These are phyloP conservation scores for Buphagus erythrorhynchus DNA, from an alignment of 2,797 vertebrate genomes.

Conservation along the genomic window DNA sequence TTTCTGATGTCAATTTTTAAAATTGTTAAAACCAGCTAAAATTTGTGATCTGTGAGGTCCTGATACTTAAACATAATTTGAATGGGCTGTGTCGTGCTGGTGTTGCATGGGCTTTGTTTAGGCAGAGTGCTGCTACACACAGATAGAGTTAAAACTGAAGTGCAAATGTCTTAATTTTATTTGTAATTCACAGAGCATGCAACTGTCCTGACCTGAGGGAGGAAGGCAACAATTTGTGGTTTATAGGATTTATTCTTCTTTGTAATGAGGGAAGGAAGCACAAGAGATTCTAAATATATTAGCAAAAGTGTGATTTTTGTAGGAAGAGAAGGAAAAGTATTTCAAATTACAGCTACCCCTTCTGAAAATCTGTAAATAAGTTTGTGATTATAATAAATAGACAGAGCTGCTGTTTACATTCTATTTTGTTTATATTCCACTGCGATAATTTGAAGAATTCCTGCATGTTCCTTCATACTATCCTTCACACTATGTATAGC, in stretches of 20 bases:
- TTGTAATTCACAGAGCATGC: background rate
- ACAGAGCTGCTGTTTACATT: background rate
- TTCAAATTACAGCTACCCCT: background rate
- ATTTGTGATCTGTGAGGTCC: background rate
- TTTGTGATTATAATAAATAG: background rate
- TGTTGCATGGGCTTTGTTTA: background rate
- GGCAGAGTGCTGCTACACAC: background rate
- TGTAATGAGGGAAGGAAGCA: background rate
- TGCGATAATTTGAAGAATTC: background rate
- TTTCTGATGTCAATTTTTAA: background rate
- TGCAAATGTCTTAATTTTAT: background rate
- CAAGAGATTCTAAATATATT: background rate
- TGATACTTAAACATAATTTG: background rate
- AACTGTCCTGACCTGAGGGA: background rate
- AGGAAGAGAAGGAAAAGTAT: background rate
- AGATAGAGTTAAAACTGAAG: background rate
- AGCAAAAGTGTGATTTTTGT: background rate
- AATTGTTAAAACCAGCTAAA: background rate
- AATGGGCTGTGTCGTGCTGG: background rate
- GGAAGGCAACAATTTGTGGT: background rate
- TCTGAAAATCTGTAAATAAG: background rate
- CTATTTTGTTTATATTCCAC: background rate
- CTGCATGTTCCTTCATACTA: background rate
- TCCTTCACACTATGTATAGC: background rate
- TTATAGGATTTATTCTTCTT: background rate